Conservation (phyloP, 2,888 invertebrate species). For the Cephalotes varians region DNA sequence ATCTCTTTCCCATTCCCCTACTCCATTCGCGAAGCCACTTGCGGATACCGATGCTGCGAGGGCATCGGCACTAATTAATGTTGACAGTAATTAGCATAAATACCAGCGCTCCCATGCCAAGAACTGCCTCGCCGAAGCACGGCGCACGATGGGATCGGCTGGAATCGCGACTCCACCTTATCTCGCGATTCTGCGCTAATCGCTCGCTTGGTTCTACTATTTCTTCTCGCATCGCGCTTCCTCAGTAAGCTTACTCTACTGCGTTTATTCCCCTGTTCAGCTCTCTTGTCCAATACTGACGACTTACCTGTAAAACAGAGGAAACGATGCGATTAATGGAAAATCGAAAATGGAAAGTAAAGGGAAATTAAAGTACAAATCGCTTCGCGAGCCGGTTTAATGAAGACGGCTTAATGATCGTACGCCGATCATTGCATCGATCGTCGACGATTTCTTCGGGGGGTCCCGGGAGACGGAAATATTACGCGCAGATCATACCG, state of each 20-base stretch:
- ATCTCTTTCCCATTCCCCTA: slow-evolving; percentile 45
- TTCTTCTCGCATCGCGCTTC: slow-evolving; percentile 60
- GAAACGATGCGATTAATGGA: slow-evolving; percentile 46
- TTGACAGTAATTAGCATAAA: slow-evolving; percentile 85
- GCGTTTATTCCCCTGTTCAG: slow-evolving; percentile 26
- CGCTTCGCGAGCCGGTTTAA: slow-evolving; percentile 14
- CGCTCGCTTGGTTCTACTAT: slow-evolving; percentile 73
- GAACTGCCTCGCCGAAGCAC: slow-evolving; percentile 65
- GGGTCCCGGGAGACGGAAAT: slow-evolving; percentile 41
- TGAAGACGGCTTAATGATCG: slow-evolving; percentile 38
- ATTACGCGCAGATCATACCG: slow-evolving; percentile 28
- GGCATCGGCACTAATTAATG: slow-evolving; percentile 83
- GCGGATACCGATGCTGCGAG: slow-evolving; percentile 57
- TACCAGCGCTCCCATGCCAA: slow-evolving; percentile 82
- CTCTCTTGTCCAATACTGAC: neutral
- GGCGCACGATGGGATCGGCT: slow-evolving; percentile 71
- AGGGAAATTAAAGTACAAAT: neutral
- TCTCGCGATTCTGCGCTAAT: slow-evolving; percentile 80
- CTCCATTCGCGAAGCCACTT: neutral
- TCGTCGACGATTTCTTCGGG: slow-evolving; percentile 10
- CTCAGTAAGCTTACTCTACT: slow-evolving; percentile 34
- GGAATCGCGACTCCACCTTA: slow-evolving; percentile 76
- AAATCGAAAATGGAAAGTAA: slow-evolving; percentile 11
- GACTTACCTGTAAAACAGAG: slow-evolving; percentile 74
- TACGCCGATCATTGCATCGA: neutral